phyloP scores from a whole-genome alignment of 2,888 invertebrate genomes.

The Hirtodrosophila confusa region DNA sequence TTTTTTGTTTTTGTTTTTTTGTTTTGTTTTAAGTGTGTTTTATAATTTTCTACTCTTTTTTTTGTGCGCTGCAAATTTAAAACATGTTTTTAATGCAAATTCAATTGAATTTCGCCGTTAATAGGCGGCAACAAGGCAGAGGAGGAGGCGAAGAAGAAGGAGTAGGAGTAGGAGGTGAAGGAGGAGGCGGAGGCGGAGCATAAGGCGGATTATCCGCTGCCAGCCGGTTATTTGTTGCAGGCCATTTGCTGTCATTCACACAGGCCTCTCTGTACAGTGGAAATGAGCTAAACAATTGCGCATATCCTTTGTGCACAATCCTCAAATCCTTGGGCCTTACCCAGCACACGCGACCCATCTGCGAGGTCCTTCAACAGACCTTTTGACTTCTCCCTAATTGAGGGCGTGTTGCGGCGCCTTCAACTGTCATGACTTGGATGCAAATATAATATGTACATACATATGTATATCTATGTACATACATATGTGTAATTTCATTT shows the following conservation, averaged over 20 bases:
- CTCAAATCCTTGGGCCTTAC: conserved; percentile 32
- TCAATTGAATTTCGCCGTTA: conserved; percentile 61
- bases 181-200: neutral
- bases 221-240: conserved; percentile 6
- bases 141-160: neutral
- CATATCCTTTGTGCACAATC: conserved; percentile 12
- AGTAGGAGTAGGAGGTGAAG: neutral
- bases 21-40: conserved; percentile 31
- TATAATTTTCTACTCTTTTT: conserved; percentile 20
- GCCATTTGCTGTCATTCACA: conserved; percentile 12
- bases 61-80: conserved; percentile 21
- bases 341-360: conserved; percentile 19
- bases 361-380: conserved; percentile 9
- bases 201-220: conserved; percentile 11
- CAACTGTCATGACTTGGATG: neutral
- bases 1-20: conserved; percentile 36
- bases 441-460: too few relatives aligned
- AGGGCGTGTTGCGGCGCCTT: conserved; percentile 33
- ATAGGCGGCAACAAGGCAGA: neutral
- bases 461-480: too few relatives aligned
- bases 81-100: conserved; percentile 69
- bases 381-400: conserved; percentile 48
- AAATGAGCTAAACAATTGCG: conserved; percentile 1
- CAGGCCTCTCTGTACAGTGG: neutral
- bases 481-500: too few relatives aligned